phyloP scores from a whole-genome alignment of 2,888 invertebrate species.

The Caenorhabditis sp. region DNA sequence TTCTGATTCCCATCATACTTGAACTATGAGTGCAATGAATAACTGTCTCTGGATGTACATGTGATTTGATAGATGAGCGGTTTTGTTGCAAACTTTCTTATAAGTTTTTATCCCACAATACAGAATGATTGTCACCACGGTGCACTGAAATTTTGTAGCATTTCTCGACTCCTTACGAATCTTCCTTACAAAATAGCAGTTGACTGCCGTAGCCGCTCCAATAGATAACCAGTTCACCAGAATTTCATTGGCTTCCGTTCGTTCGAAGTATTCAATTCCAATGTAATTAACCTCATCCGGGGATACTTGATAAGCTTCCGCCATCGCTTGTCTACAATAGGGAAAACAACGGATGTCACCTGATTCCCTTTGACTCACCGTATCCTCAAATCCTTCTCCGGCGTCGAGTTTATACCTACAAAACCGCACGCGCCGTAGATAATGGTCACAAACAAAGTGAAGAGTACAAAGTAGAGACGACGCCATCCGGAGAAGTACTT shows the following conservation, averaged over 20 bases:
- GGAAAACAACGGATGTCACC: not conserved
- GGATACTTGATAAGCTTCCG: slow-evolving; percentile 28
- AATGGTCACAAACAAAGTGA: slow-evolving; percentile 32
- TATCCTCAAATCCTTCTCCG: slow-evolving; percentile 32
- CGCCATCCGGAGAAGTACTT: slow-evolving; percentile 51
- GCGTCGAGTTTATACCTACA: slow-evolving; percentile 46
- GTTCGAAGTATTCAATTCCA: slow-evolving; percentile 43
- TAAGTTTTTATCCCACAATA: slow-evolving; percentile 55
- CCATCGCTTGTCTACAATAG: slow-evolving; percentile 32
- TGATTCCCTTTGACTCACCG: slow-evolving; percentile 22
- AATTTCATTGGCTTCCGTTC: slow-evolving; percentile 27
- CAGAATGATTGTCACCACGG: slow-evolving; percentile 31
- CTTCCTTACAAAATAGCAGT: slow-evolving; percentile 35
- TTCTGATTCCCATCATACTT: not conserved
- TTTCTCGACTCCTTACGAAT: no score
- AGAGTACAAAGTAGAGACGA: slow-evolving; percentile 48
- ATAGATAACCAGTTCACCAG: slow-evolving; percentile 40
- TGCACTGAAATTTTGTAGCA: no score
- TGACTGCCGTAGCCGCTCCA: slow-evolving; percentile 10
- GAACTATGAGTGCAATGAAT: slow-evolving; percentile 50
- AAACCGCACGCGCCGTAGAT: slow-evolving; percentile 37
- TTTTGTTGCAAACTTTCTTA: slow-evolving; percentile 17
- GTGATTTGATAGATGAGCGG: slow-evolving; percentile 28
- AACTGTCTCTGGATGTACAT: slow-evolving; percentile 47
- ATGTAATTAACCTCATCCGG: slow-evolving; percentile 37